These are phyloP conservation scores for Calameuta pallipes DNA, from an alignment of 2,888 invertebrate species.

Conservation along the genomic window DNA sequence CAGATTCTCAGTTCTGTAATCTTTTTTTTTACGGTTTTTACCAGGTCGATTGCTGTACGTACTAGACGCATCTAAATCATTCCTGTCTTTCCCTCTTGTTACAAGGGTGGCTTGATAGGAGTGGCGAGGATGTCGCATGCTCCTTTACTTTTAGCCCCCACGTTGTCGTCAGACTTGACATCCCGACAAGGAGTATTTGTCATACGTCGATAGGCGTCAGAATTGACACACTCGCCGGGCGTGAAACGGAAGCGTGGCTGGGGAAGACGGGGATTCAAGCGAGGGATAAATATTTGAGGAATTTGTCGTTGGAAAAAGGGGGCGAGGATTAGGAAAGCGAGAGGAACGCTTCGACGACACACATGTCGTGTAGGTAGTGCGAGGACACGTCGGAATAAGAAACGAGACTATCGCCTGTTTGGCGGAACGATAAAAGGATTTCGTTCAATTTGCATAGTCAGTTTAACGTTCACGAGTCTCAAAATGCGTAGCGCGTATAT, in stretches of 20 bases:
- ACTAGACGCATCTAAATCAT: background rate
- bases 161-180: background rate
- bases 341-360: background rate
- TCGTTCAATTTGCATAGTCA: conserved; percentile 52
- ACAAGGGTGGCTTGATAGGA: background rate
- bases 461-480: background rate
- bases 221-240: conserved; percentile 58
- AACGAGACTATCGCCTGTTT: conserved; percentile 57
- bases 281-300: conserved; percentile 65
- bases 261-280: conserved; percentile 32
- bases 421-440: conserved; percentile 59
- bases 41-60: background rate
- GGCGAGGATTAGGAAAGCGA: conserved; percentile 31
- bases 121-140: background rate
- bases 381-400: conserved; percentile 23
- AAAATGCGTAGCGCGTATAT: background rate
- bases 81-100: background rate
- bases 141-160: background rate
- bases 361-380: background rate
- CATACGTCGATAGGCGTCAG: conserved; percentile 63
- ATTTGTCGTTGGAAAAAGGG: conserved; percentile 54
- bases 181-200: conserved; percentile 53
- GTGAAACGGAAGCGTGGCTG: conserved; percentile 55
- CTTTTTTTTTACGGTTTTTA: background rate
- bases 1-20: background rate